A percentile compares a stretch with the other conserved stretches of the same genome.
phyloP scores from a whole-genome alignment of 2,888 invertebrate genomes.

The Agrilus cyanescens region DNA sequence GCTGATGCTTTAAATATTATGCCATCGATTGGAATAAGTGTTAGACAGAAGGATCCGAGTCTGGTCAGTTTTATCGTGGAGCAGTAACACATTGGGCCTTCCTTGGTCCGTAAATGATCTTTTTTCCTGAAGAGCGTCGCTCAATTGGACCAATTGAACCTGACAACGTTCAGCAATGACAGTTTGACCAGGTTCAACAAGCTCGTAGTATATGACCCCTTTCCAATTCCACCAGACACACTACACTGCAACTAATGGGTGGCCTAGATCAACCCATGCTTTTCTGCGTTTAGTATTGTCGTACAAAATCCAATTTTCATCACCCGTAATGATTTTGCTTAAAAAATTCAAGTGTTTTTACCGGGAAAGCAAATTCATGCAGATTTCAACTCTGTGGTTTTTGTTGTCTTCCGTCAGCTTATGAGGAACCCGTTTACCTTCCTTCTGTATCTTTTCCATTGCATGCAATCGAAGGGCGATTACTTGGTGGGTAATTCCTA shows the following conservation, averaged over 20 bases:
- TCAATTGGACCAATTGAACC: slow-evolving; percentile 11
- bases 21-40: too few species aligned
- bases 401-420: slow-evolving; percentile 13
- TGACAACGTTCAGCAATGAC: slow-evolving; percentile 8
- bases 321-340: slow-evolving; percentile 12
- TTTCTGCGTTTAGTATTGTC: slow-evolving; percentile 11
- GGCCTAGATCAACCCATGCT: too few species aligned
- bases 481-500: too few species aligned
- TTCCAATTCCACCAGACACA: slow-evolving; percentile 15
- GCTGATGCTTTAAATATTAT: too few species aligned
- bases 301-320: slow-evolving; percentile 12
- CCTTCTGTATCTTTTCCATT: slow-evolving; percentile 17
- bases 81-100: too few species aligned
- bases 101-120: too few species aligned
- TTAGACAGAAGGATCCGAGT: too few species aligned
- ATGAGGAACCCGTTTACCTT: slow-evolving; percentile 18
- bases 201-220: slow-evolving; percentile 13
- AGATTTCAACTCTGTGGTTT: slow-evolving; percentile 6
- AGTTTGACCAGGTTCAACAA: slow-evolving; percentile 12
- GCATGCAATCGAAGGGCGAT: slow-evolving; percentile 16
- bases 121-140: slow-evolving; percentile 4
- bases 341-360: not conserved
- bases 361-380: slow-evolving; percentile 3
- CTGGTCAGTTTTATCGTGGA: too few species aligned
- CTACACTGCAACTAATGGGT: too few species aligned